Base-by-base conservation (phyloP, 2,888 invertebrate genomes). In the Eupithecia tripunctaria region DNA sequence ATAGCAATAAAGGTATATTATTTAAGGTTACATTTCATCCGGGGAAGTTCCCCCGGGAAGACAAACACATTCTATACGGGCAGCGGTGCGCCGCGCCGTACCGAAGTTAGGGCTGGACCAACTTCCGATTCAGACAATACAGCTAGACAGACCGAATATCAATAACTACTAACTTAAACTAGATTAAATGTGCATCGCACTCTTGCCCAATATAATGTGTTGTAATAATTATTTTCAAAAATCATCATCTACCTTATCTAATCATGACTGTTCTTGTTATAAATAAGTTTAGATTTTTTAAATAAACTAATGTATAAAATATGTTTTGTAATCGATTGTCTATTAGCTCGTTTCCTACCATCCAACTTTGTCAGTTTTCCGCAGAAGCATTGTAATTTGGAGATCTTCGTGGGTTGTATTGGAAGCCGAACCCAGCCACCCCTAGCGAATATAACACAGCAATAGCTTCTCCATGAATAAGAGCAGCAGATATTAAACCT, bases 61-160 rank as follows among this genome's bases (percentile, higher is more conserved):
- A 67, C 73, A 70, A 70, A 73, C 73, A 73, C 68, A 72, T 72
- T 69, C 66, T 27, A 62, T 62, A 65, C 66, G 69, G 68, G 65
- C 59, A 68, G 68, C 63, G 8, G 21, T 8, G 47, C n/a, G 7
- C 7, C 4, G 21, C 56, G 56, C 25, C 25, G 56, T 25, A 5
- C 56, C 56, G 56, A 12, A 25, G 4, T 25, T 56, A 68, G 29
- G 47, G 60, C 29, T 68, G 72, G n/a, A 56, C 21, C 7, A 32
- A 36, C 36, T 36, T 41, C n/a, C 2, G 67, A 7, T 71, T 67
- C 67, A 32, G 63, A 27, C 59, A 63, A 47, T 12, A 25, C 14
- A 56, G 12, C 56, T 4, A 56, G 18, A 15, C 60, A 2, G 18
- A 27, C 25, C 2, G 15, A 29, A 29, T 2, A 29, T 60, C 18